Base-by-base conservation (phyloP, 1,140 invertebrate species). In the Gonioctena quinquepunctata region DNA sequence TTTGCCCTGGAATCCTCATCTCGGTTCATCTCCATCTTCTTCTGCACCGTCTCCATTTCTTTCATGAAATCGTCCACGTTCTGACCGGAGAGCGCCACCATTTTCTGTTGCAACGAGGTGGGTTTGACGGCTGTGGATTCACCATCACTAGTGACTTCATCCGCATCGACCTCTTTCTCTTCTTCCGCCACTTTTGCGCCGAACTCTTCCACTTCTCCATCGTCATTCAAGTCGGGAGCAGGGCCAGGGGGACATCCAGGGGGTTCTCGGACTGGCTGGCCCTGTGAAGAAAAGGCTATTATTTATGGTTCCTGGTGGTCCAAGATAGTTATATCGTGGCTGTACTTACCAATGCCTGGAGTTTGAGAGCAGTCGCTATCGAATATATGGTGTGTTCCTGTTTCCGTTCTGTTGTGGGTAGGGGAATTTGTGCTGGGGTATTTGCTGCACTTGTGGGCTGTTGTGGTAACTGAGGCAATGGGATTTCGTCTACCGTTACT, bases 401-500 rank as follows among this genome's bases (percentile, higher is more conserved):
- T 73, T 82, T 83, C 59, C 77, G 76, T 57, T 80, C 75, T 33
- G 75, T 72, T 63, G 75, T 75, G 66, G 94, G 94, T 63, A 95
- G 80, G 22, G 93, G 94, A 76, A 95, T 94, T 83, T 92, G 90
- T 6, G 90, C 89, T 19, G 92, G 88, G 19, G 89, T 76, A 74
- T 87, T 88, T n/a, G 69, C 27, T 54, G 57, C 18, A 74, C 68
- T 74, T 26, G 76, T 64, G 19, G 80, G 76, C 71, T 83, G 84
- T 72, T 79, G 84, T 52, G 80, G 81, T 8, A 83, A 49, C 26
- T 91, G 88, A 26, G 96, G 96, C 67, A 99, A 84, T 6, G 96
- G 96, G 85, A 99, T 99, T 83, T 99, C 96, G 85, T 98, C 96
- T n/a, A 99, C 89, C 85, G 94, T 92, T 1, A 98, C 96, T 81